Conservation (phyloP, 2,113 vertebrate genomes). For the Pelodiscus sinensis region DNA sequence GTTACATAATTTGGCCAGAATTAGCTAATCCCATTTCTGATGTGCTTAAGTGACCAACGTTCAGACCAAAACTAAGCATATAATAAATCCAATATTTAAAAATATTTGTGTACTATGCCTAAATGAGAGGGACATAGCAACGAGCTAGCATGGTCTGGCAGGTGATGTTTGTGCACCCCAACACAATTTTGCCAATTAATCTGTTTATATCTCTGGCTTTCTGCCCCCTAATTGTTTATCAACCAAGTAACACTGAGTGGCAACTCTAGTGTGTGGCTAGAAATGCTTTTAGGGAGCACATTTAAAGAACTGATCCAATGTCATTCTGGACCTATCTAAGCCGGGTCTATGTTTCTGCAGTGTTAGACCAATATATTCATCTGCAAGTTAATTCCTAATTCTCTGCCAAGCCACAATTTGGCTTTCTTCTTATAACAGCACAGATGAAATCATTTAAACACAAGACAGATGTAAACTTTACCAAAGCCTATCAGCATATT, state of each 20-base stretch:
- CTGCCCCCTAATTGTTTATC: not conserved
- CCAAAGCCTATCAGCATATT: constrained; percentile 52
- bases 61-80: not conserved
- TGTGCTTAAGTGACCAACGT: not conserved
- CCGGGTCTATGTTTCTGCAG: not conserved
- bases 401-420: not conserved
- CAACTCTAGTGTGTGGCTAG: not conserved
- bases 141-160: not conserved
- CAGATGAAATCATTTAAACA: constrained; percentile 36
- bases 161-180: not conserved
- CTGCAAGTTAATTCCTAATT: not conserved
- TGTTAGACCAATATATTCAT: not conserved
- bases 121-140: not conserved
- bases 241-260: not conserved
- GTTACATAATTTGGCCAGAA: not conserved
- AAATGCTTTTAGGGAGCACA: not conserved
- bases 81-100: not conserved
- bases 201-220: not conserved
- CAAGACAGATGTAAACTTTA: constrained; percentile 50
- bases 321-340: not conserved
- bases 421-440: not conserved
- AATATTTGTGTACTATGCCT: not conserved
- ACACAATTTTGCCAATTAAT: not conserved
- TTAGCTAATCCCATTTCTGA: not conserved
- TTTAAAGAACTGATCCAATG: not conserved